phyloP scores from a whole-genome alignment of 1,140 invertebrate genomes.

The Mya arenaria region DNA sequence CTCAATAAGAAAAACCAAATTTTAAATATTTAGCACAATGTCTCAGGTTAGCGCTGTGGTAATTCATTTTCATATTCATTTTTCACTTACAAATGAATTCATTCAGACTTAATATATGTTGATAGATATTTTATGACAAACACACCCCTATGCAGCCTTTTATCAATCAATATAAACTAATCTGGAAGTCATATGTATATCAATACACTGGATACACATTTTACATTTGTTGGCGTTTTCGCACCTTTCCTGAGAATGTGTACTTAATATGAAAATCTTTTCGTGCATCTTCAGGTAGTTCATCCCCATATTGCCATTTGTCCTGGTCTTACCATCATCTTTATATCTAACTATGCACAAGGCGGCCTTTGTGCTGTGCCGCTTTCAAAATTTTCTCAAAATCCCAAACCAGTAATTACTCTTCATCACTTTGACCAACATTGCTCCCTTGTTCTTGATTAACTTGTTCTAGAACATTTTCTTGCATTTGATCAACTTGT shows the following conservation, averaged over 20 bases:
- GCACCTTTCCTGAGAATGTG: slow-evolving; percentile 12
- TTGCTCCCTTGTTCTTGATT: background rate
- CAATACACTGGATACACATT: too few relatives aligned
- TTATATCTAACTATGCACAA: slow-evolving; percentile 7
- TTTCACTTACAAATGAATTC: too few relatives aligned
- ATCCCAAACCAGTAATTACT: background rate
- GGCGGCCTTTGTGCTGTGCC: slow-evolving; percentile 11
- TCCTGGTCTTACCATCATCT: background rate
- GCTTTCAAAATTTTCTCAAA: slow-evolving; percentile 21
- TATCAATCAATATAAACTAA: too few relatives aligned
- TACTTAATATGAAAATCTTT: slow-evolving; percentile 24
- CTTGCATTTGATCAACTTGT: background rate
- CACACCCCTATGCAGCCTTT: too few relatives aligned
- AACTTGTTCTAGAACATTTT: background rate
- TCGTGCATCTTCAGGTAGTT: slow-evolving; percentile 6
- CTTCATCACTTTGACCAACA: background rate
- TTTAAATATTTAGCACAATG: too few relatives aligned
- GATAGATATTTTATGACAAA: too few relatives aligned
- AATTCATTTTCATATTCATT: too few relatives aligned
- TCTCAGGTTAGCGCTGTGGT: too few relatives aligned
- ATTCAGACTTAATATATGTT: too few relatives aligned
- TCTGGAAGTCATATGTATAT: too few relatives aligned
- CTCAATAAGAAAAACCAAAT: too few relatives aligned
- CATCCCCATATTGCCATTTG: background rate
- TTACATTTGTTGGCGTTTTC: slow-evolving; percentile 5